Evolutionary conservation across 2,888 invertebrate species (phyloP), one percentile per base, ranked within the genome.

Genomic region (Mesoligia furuncula): DNA sequence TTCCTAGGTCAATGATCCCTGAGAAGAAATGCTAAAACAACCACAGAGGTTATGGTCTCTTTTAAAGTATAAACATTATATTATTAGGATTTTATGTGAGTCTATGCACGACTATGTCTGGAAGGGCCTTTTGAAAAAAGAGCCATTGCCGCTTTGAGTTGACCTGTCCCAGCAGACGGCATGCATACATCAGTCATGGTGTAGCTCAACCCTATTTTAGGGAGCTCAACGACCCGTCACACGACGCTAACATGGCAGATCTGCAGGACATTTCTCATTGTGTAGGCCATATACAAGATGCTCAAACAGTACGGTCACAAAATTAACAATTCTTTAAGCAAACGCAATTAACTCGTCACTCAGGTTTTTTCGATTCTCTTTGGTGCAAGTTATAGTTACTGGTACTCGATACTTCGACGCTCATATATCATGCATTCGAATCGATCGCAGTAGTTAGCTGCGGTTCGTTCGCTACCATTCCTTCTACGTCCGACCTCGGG

Each of bases 371-470:
- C 6, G 20, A 57, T 71, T 77, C 39, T 62, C 39, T 82, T 67
- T 71, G 15, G 27, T 51, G 66, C 48, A 66, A 59, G 48, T 64
- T 11, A 36, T n/a, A 54, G 11, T 15, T 51, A 17, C 1, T 54
- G 15, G n/a, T 69, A 54, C 62, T 57, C 61, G 48, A 81, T 82
- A 77, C 62, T 54, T 57, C 36, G 59, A 71, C 39, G 70, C 51
- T 83, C 57, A 80, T 80, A 48, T 75, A 84, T 75, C 75, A 82
- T 79, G 82, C 70, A 82, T 77, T 73, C 9, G 39, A 61, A 77
- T 81, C 72, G 77, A 84, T 78, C 62, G 71, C 5, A 42, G 20
- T 51, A 51, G 83, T 74, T 72, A 77, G 39, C 64, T n/a, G 57
- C 42, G 48, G 67, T 70, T 75, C 65, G 67, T 70, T 75, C 65